These are phyloP conservation scores for Macquaria ambigua DNA, from an alignment of 2,113 vertebrate species.

Conservation along the genomic window DNA sequence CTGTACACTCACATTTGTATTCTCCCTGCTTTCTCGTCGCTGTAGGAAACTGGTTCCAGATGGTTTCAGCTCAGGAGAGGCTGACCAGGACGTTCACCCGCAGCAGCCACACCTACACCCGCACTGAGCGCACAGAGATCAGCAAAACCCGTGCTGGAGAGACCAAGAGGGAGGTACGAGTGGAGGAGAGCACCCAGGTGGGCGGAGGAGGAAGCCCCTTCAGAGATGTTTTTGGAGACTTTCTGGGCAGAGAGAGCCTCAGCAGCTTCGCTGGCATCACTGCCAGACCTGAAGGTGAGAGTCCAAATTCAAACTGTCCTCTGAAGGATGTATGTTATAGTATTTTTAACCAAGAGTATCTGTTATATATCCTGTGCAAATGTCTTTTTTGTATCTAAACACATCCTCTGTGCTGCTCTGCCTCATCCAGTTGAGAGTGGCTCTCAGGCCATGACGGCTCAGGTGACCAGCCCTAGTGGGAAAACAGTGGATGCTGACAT, in stretches of 20 bases:
- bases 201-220: slow-evolving; percentile 93
- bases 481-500: slow-evolving; percentile 92
- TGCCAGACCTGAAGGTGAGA: slow-evolving; percentile 89
- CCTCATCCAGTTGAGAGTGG: slow-evolving; percentile 85
- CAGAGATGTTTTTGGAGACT: slow-evolving; percentile 93
- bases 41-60: slow-evolving; percentile 98
- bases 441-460: slow-evolving; percentile 91
- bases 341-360: neutral
- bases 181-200: slow-evolving; percentile 96
- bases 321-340: neutral
- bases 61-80: slow-evolving; percentile 97
- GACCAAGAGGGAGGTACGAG: slow-evolving; percentile 94
- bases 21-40: neutral
- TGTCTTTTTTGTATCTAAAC: slow-evolving; percentile 7
- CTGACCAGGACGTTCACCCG: slow-evolving; percentile 94
- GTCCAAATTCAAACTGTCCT: neutral
- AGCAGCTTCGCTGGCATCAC: slow-evolving; percentile 89
- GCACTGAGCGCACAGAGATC: slow-evolving; percentile 97
- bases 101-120: slow-evolving; percentile 97
- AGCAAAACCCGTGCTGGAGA: slow-evolving; percentile 94
- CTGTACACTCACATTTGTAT: slow-evolving; percentile 22
- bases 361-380: neutral
- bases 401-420: neutral
- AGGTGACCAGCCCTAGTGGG: slow-evolving; percentile 94
- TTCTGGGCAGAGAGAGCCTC: slow-evolving; percentile 91